A percentile compares a stretch with the other conserved stretches of the same genome.
Conservation (phyloP, 1,140 invertebrate species). For the Danaus melanippus region DNA sequence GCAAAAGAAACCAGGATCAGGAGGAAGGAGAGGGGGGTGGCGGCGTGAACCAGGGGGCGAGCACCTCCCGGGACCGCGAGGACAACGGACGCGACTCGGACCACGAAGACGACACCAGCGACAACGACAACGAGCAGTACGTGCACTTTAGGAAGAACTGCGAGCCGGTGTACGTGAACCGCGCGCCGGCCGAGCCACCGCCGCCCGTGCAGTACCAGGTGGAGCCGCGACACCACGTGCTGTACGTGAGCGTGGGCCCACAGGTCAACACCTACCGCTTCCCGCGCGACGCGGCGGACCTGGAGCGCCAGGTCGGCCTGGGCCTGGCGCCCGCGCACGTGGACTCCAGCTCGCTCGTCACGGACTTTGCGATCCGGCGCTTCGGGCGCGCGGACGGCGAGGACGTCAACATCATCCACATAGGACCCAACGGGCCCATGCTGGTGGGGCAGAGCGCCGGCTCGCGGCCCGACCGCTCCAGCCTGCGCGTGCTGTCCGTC, state of each 20-base stretch:
- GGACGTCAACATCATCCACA: constrained; percentile 42
- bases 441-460: constrained; percentile 9
- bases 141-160: constrained; percentile 21
- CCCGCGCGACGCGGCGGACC: constrained; percentile 16
- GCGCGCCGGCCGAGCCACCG: constrained; percentile 7
- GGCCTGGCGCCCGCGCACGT: constrained; percentile 21
- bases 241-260: constrained; percentile 29
- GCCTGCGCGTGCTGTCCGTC: constrained; percentile 49
- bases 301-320: constrained; percentile 12
- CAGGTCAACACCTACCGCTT: constrained; percentile 26
- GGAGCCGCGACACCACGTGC: constrained; percentile 27
- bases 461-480: constrained; percentile 39
- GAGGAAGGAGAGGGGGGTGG: constrained; percentile 1
- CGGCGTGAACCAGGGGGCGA: constrained; percentile 23
- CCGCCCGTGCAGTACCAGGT: constrained; percentile 23
- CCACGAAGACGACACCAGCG: no score
- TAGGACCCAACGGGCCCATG: constrained; percentile 29
- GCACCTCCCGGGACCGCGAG: constrained; percentile 14
- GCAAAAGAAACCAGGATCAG: background rate
- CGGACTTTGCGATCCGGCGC: constrained; percentile 38
- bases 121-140: constrained; percentile 12
- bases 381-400: constrained; percentile 46
- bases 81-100: no score
- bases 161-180: constrained; percentile 22
- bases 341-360: constrained; percentile 27